Evolutionary conservation across 2,113 vertebrate genomes (phyloP).

Genomic region (Myrmecophaga tridactyla): DNA sequence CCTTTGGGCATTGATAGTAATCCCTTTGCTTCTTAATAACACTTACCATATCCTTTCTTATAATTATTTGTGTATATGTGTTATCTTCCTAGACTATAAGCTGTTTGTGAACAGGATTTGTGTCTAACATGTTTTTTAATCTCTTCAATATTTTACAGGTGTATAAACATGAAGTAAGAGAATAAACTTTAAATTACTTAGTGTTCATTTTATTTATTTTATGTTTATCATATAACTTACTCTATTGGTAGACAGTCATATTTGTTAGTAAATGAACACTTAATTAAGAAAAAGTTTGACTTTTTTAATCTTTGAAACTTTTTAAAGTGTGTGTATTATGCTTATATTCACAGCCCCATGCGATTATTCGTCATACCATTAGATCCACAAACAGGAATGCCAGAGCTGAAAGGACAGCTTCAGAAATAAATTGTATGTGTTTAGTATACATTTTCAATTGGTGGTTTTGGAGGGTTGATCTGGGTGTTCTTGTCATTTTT

Average conservation of each 20-base stretch:
- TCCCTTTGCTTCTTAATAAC: not conserved
- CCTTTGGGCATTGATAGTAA: not conserved
- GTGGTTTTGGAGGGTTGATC: constrained; percentile 22
- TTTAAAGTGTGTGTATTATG: not conserved
- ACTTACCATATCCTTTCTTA: constrained; percentile 12
- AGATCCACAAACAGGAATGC: constrained; percentile 92
- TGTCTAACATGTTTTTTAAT: constrained; percentile 11
- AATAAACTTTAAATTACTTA: constrained; percentile 3
- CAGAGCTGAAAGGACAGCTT: constrained; percentile 92
- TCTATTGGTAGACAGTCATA: constrained; percentile 24
- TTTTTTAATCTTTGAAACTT: constrained; percentile 32
- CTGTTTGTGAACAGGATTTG: constrained; percentile 2
- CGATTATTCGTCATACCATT: constrained; percentile 93
- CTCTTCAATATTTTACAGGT: not conserved
- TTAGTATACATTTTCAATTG: not conserved
- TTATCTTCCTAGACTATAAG: constrained; percentile 3
- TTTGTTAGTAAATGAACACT: constrained; percentile 26
- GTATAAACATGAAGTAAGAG: constrained; percentile 21
- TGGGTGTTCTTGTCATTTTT: constrained; percentile 33
- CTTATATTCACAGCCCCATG: constrained; percentile 85
- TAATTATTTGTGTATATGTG: not conserved
- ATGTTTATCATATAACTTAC: not conserved
- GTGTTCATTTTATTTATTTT: constrained; percentile 30
- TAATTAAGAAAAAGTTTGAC: constrained; percentile 25
- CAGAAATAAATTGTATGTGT: constrained; percentile 96